Conservation (phyloP, 2,797 vertebrate genomes). For the Alcedo atthis region DNA sequence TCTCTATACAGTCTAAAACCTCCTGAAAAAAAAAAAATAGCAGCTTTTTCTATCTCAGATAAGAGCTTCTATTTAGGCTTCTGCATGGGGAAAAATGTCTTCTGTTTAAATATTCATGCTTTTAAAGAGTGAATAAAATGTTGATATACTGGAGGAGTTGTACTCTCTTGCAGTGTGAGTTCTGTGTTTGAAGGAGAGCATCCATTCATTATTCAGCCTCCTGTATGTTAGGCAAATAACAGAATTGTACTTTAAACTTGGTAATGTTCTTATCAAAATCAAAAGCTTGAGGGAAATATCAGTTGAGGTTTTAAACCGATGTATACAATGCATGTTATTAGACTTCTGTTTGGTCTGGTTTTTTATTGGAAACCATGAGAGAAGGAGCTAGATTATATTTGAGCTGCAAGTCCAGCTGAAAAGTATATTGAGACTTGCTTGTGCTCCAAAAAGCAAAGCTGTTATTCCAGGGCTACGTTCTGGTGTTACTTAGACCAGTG, state of each 20-base stretch:
- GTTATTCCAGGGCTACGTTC: neutral
- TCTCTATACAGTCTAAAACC: slow-evolving; percentile 77
- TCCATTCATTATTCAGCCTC: neutral
- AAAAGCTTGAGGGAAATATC: neutral
- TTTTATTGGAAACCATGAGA: neutral
- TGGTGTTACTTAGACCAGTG: neutral
- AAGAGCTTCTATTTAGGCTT: slow-evolving; percentile 74
- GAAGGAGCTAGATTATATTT: neutral
- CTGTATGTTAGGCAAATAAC: neutral
- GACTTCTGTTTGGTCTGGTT: neutral
- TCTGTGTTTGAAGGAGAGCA: neutral
- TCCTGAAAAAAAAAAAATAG: slow-evolving; percentile 39
- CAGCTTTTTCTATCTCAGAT: slow-evolving; percentile 72
- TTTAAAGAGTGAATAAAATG: slow-evolving; percentile 70
- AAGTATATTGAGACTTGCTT: neutral
- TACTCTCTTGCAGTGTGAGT: slow-evolving; percentile 27
- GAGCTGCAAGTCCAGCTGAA: slow-evolving; percentile 6
- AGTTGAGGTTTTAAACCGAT: neutral
- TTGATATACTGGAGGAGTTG: slow-evolving; percentile 8
- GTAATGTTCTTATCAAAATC: neutral
- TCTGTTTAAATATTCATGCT: slow-evolving; percentile 74
- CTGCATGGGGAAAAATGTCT: slow-evolving; percentile 58
- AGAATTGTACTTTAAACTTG: slow-evolving; percentile 16
- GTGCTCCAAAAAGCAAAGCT: slow-evolving; percentile 20
- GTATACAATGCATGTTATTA: neutral